Evolutionary conservation across 92 coral and sea anemone species (phyloP), one percentile per base, ranked within the genome.

Genomic region (Parazoanthus swiftii): DNA sequence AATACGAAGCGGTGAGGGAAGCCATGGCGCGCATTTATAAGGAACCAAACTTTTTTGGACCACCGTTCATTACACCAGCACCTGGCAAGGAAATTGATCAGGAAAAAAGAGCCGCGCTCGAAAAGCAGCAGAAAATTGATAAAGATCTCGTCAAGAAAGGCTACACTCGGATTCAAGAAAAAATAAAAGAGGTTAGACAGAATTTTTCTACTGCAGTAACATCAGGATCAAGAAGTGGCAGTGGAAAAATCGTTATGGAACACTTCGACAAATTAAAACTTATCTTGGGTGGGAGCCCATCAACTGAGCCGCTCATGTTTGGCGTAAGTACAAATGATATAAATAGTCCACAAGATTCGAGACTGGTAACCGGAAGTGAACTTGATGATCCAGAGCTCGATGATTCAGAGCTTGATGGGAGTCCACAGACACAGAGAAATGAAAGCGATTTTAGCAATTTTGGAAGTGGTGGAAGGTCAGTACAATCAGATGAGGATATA

Each of bases 251-350:
- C 11, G 95, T 91, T 10, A 77, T 88, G n/a, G 90, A 90, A 54
- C 72, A 43, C 56, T 92, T 36, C 80, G 95, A 90, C 58, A 63
- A 79, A 56, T 70, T 92, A 42, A 79, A 71, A 39, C 81, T 82
- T 50, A 82, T 90, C 72, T 92, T 91, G 93, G 89, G 90, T 33
- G 91, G 91, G 65, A 51, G 89, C 75, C 91, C 93, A 76, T 79
- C 90, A 11, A 89, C 92, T 25, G 90, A 89, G 73, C 92, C 89
- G 14, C 88, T 86, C 37, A 63, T 87, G 18, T 89, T 81, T 86
- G 94, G 94, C 16, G 80, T 89, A 85, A 65, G 85, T 82, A 89
- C 92, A 8, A 92, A 70, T 81, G 90, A 80, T 89, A 80, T 89
- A 42, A 63, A 66, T 85, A 70, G 38, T 70, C 75, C 75, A 70